phyloP scores from a whole-genome alignment of 1,140 invertebrate genomes.

The Orussus abietinus region DNA sequence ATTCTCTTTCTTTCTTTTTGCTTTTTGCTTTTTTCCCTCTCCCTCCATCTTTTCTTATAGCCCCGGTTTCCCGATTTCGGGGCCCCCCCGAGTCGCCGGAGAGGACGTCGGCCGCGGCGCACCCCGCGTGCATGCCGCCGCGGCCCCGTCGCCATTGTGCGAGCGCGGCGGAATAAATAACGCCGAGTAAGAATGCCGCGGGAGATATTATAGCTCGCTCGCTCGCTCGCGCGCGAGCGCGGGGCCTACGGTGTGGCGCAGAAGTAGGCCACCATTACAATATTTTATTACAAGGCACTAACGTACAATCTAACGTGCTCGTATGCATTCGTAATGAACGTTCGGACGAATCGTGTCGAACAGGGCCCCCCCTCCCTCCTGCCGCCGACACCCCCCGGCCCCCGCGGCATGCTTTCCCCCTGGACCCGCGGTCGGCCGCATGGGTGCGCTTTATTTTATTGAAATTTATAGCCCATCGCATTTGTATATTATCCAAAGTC shows the following conservation, averaged over 20 bases:
- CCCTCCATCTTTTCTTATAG: no score
- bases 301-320: slow-evolving; percentile 54
- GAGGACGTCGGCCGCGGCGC: no score
- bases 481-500: no score
- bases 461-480: no score
- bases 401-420: no score
- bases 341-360: slow-evolving; percentile 52
- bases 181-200: slow-evolving; percentile 49
- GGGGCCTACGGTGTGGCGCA: slow-evolving; percentile 27
- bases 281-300: slow-evolving; percentile 55
- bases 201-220: slow-evolving; percentile 50
- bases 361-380: slow-evolving; percentile 24
- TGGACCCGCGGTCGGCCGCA: no score
- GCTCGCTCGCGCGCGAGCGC: slow-evolving; percentile 23
- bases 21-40: no score
- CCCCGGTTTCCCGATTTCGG: no score
- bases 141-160: slow-evolving; percentile 34
- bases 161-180: slow-evolving; percentile 41
- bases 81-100: slow-evolving; percentile 17
- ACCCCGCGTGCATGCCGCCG: slow-evolving; percentile 17
- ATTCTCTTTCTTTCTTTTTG: slow-evolving; percentile 1
- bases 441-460: no score
- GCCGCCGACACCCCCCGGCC: no score
- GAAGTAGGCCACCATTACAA: slow-evolving; percentile 55
- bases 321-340: slow-evolving; percentile 54